Conservation (phyloP, 2,113 vertebrate genomes). For the Silurus asotus region DNA sequence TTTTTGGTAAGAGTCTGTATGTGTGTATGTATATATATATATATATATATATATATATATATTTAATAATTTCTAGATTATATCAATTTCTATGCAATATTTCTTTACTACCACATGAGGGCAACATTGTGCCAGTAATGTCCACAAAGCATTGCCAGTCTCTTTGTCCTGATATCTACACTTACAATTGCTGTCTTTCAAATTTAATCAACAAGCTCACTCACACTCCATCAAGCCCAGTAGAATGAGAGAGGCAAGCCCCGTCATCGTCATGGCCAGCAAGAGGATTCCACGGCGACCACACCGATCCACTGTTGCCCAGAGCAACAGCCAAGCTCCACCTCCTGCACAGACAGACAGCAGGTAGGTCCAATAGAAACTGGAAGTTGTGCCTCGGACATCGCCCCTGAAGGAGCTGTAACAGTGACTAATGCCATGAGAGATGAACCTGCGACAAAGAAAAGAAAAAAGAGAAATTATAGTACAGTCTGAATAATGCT, state of each 20-base stretch:
- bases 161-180: neutral
- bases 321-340: constrained; percentile 82
- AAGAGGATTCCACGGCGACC: constrained; percentile 87
- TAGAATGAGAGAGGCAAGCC: constrained; percentile 83
- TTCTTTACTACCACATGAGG: constrained; percentile 57
- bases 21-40: too few relatives aligned
- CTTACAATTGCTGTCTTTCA: too few relatives aligned
- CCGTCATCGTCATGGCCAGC: constrained; percentile 82
- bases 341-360: constrained; percentile 81
- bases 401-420: constrained; percentile 82
- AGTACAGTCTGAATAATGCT: neutral
- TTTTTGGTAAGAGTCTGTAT: too few relatives aligned
- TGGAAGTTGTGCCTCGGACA: constrained; percentile 73
- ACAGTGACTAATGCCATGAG: constrained; percentile 86
- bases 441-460: constrained; percentile 77
- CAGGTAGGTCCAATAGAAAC: constrained; percentile 85
- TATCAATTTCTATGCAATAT: neutral
- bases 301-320: constrained; percentile 79
- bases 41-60: too few relatives aligned
- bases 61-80: too few relatives aligned
- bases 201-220: constrained; percentile 44
- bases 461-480: constrained; percentile 23
- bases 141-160: neutral
- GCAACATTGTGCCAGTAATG: constrained; percentile 36
- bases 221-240: constrained; percentile 87